phyloP scores from a whole-genome alignment of 1,140 invertebrate species.

The Drosophila pruinosa region DNA sequence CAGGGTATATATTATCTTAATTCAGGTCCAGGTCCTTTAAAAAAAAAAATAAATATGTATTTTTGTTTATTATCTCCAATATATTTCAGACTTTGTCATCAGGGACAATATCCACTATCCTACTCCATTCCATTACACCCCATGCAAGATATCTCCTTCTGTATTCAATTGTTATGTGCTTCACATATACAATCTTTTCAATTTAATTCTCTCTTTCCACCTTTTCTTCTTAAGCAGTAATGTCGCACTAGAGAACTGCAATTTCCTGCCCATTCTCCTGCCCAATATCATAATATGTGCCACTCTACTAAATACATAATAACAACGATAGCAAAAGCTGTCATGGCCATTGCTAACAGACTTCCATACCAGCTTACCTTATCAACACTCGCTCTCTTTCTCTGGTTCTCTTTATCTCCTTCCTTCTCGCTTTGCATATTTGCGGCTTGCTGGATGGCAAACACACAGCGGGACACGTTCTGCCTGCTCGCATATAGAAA shows the following conservation, averaged over 20 bases:
- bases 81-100: too few relatives aligned
- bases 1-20: too few relatives aligned
- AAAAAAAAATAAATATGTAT: too few relatives aligned
- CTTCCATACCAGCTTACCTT: not conserved
- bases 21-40: too few relatives aligned
- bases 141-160: too few relatives aligned
- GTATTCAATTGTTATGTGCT: too few relatives aligned
- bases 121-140: too few relatives aligned
- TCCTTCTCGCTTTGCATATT: not conserved
- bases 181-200: too few relatives aligned
- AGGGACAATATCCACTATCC: too few relatives aligned
- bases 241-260: not conserved
- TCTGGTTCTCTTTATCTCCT: not conserved
- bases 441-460: not conserved
- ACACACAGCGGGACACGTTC: conserved; percentile 31
- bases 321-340: conserved; percentile 32
- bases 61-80: too few relatives aligned
- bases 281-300: conserved; percentile 34
- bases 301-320: conserved; percentile 37
- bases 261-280: conserved; percentile 7
- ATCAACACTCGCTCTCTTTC: not conserved
- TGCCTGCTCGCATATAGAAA: conserved; percentile 42
- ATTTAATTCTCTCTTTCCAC: not conserved
- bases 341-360: conserved; percentile 10
- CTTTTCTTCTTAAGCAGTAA: not conserved